Conservation (phyloP, 1,140 invertebrate genomes). For the Brachionus paranguensis region DNA sequence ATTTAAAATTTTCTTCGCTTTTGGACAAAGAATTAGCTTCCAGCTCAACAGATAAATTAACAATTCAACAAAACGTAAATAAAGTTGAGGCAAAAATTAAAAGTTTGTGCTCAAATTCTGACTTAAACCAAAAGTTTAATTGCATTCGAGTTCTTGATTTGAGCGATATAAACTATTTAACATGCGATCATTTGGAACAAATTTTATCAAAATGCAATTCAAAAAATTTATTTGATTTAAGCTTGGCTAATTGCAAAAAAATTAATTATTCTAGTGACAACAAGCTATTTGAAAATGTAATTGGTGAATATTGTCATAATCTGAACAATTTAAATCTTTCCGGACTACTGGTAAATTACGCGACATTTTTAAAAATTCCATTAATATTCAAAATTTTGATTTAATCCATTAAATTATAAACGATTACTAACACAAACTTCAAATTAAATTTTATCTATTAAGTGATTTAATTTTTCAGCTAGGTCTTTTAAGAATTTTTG, state of each 20-base stretch:
- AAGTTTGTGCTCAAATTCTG: not conserved
- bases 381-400: not conserved
- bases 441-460: no score
- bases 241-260: constrained; percentile 26
- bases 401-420: no score
- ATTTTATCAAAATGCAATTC: constrained; percentile 29
- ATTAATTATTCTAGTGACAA: not conserved
- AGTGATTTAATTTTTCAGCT: no score
- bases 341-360: not conserved
- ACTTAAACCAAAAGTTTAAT: not conserved
- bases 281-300: constrained; percentile 25
- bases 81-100: constrained; percentile 13
- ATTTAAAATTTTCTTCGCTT: constrained; percentile 18
- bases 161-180: constrained; percentile 4
- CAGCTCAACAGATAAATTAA: not conserved
- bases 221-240: constrained; percentile 1
- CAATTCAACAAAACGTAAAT: not conserved
- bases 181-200: constrained; percentile 5
- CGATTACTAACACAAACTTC: no score
- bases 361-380: not conserved
- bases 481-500: no score
- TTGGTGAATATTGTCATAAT: not conserved
- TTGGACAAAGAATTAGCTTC: not conserved
- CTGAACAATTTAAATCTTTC: constrained; percentile 1
- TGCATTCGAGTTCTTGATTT: not conserved